Conservation (phyloP, 2,888 invertebrate genomes). For the Cryptus armator region DNA sequence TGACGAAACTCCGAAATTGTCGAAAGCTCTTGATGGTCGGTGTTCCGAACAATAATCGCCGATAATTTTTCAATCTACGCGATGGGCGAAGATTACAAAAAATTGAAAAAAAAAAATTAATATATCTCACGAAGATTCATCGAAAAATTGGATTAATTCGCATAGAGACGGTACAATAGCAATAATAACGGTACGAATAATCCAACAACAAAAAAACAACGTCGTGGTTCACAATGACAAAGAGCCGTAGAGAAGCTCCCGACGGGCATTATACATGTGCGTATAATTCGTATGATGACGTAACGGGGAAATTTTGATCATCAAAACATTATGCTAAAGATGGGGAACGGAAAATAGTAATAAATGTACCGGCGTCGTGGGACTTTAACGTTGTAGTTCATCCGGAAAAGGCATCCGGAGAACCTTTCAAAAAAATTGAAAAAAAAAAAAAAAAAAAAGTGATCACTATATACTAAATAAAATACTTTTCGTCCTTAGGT, state of each 20-base stretch:
- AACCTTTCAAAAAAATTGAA: not conserved
- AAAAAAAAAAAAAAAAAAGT: constrained; percentile 8
- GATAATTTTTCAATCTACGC: constrained; percentile 13
- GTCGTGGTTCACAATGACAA: constrained; percentile 29
- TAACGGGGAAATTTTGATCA: not conserved
- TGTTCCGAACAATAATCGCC: constrained; percentile 11
- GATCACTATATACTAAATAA: constrained; percentile 23
- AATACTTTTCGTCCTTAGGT: constrained; percentile 42
- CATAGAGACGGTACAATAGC: constrained; percentile 36
- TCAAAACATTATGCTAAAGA: constrained; percentile 8
- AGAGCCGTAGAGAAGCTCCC: constrained; percentile 25
- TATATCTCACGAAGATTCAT: constrained; percentile 2
- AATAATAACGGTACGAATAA: constrained; percentile 20
- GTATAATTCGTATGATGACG: constrained; percentile 27
- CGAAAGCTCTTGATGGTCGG: not conserved
- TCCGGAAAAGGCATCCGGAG: not conserved
- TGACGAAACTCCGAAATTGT: not conserved
- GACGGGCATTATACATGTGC: constrained; percentile 41
- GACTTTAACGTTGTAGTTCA: not conserved
- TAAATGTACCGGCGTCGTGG: constrained; percentile 6
- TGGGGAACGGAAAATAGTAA: not conserved
- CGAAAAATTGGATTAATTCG: constrained; percentile 24
- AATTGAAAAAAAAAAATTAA: constrained; percentile 23
- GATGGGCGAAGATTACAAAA: constrained; percentile 7
- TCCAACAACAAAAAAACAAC: constrained; percentile 16